Evolutionary conservation across 2,797 vertebrate species (phyloP).

Genomic region (Phrynocephalus forsythii): DNA sequence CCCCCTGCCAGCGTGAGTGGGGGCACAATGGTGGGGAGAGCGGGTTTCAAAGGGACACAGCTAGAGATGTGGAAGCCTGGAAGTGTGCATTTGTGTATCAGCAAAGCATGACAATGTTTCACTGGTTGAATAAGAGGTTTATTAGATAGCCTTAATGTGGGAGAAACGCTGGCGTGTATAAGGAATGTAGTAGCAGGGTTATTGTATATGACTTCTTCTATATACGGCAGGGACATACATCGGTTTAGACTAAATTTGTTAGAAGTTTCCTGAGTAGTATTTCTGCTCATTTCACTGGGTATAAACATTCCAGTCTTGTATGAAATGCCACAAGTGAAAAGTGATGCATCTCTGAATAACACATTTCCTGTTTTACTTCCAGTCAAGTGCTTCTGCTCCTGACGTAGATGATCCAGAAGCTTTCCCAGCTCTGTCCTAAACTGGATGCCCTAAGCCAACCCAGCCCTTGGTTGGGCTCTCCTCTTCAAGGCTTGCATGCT

Average conservation of each 20-base stretch:
- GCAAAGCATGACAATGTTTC: neutral
- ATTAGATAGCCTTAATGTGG: neutral
- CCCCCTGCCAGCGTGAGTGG: too few relatives aligned
- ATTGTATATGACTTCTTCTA: neutral
- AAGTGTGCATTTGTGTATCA: neutral
- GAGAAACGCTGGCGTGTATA: neutral
- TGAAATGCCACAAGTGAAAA: neutral
- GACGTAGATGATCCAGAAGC: slow-evolving; percentile 99
- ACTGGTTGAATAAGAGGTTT: too few relatives aligned
- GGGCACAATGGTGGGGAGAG: too few relatives aligned
- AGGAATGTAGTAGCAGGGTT: neutral
- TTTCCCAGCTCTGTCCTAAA: slow-evolving; percentile 96
- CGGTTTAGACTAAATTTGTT: neutral
- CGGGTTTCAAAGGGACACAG: too few relatives aligned
- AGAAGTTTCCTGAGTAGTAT: neutral
- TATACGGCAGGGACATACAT: neutral
- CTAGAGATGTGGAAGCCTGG: too few relatives aligned
- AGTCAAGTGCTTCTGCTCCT: slow-evolving; percentile 95
- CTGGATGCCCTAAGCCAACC: slow-evolving; percentile 85
- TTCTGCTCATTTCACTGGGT: neutral
- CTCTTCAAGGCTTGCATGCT: slow-evolving; percentile 99
- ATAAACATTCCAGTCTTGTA: neutral
- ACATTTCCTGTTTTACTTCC: slow-evolving; percentile 64
- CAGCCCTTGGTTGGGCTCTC: slow-evolving; percentile 86
- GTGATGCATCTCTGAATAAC: neutral